A percentile compares a stretch with the other conserved stretches of the same genome.
These are phyloP conservation scores for Xenus cinereus DNA, from an alignment of 2,113 vertebrate species.

Conservation along the genomic window DNA sequence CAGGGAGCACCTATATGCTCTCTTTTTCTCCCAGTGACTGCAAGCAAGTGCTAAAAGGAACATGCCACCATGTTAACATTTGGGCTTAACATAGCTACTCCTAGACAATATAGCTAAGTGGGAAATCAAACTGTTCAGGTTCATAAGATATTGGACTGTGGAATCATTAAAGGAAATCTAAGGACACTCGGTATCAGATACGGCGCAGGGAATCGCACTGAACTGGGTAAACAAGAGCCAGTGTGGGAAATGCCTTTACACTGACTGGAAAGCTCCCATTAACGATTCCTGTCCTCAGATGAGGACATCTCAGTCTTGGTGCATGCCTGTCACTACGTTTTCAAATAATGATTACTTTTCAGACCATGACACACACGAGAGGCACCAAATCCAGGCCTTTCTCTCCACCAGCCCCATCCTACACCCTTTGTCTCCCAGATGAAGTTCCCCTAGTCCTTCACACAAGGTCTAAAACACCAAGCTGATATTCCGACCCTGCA, in stretches of 20 bases:
- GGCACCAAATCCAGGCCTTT: neutral
- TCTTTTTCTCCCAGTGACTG: neutral
- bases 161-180: neutral
- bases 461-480: neutral
- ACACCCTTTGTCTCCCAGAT: neutral
- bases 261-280: neutral
- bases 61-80: neutral
- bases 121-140: neutral
- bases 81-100: neutral
- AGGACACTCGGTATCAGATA: neutral
- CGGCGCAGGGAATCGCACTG: accelerated
- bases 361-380: neutral
- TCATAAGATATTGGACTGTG: neutral
- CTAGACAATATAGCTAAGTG: neutral
- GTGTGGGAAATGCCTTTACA: neutral
- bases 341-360: neutral
- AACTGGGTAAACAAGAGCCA: neutral
- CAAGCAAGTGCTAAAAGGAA: neutral
- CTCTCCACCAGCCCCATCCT: neutral
- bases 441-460: neutral
- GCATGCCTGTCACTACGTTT: neutral
- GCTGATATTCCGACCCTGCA: accelerated
- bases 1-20: neutral
- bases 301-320: neutral
- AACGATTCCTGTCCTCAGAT: neutral